Evolutionary conservation across 2,888 invertebrate species (phyloP).

Genomic region (Himalopsyche tibetana): DNA sequence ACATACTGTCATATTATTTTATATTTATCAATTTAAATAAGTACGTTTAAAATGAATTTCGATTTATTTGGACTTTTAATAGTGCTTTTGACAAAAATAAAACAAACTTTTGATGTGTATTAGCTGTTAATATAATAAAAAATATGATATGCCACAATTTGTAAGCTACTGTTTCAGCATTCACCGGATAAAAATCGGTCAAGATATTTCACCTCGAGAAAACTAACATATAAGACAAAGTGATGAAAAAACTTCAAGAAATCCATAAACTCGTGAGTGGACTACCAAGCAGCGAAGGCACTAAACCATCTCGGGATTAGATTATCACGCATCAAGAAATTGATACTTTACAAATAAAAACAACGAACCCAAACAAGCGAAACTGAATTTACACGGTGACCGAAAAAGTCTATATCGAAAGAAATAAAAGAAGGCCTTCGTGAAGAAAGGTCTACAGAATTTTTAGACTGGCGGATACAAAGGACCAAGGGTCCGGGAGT

Average conservation of each 20-base stretch:
- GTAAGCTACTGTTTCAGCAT: too few species aligned
- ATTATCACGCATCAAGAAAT: slow-evolving; percentile 40
- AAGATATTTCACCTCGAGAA: background rate
- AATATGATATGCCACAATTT: too few species aligned
- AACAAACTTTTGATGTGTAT: too few species aligned
- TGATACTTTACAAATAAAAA: slow-evolving; percentile 42
- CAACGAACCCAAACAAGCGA: slow-evolving; percentile 2
- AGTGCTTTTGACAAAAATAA: too few species aligned
- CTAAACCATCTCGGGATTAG: slow-evolving; percentile 38
- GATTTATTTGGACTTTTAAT: too few species aligned
- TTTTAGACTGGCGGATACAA: background rate
- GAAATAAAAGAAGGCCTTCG: background rate
- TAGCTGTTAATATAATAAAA: too few species aligned
- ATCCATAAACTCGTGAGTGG: background rate
- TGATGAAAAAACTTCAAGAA: background rate
- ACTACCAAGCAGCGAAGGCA: background rate
- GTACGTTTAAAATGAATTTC: too few species aligned
- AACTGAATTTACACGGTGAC: slow-evolving; percentile 18
- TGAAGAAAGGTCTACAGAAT: background rate
- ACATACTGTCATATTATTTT: too few species aligned
- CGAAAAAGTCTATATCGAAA: slow-evolving; percentile 16
- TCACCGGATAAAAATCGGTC: background rate
- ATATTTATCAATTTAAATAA: too few species aligned
- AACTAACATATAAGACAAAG: background rate
- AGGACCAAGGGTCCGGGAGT: background rate